phyloP scores from a whole-genome alignment of 2,113 vertebrate species.

The Myocastor coypus region DNA sequence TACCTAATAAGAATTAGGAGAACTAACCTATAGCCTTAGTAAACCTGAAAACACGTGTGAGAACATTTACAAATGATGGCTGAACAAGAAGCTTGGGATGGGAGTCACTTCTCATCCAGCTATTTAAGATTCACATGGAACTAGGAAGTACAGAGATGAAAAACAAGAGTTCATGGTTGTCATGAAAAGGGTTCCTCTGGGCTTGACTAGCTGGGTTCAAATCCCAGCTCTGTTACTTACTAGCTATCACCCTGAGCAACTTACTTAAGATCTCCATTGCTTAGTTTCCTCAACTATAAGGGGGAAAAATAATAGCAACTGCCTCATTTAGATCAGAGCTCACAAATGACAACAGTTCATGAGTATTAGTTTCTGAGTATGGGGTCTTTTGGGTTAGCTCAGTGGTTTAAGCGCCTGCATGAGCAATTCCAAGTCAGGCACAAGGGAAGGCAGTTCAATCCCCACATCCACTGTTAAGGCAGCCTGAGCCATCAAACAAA shows the following conservation, averaged over 20 bases:
- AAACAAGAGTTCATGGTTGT: not conserved
- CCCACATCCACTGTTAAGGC: too few species aligned
- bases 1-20: not conserved
- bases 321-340: not conserved
- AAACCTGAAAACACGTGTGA: not conserved
- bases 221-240: slow-evolving; percentile 14
- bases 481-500: too few species aligned
- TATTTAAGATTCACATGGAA: not conserved
- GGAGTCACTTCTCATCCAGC: not conserved
- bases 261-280: not conserved
- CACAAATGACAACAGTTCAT: not conserved
- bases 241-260: not conserved
- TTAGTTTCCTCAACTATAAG: not conserved
- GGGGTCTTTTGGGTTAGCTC: too few species aligned
- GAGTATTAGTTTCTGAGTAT: not conserved
- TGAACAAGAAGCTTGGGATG: not conserved
- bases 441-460: too few species aligned
- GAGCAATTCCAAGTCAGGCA: too few species aligned
- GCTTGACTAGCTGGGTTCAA: not conserved
- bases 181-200: not conserved
- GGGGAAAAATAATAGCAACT: not conserved
- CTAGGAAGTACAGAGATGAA: not conserved
- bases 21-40: not conserved
- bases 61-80: not conserved
- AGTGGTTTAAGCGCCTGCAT: too few species aligned